These are phyloP conservation scores for Brachionus rotundiformis DNA, from an alignment of 1,140 invertebrate species.

Conservation along the genomic window DNA sequence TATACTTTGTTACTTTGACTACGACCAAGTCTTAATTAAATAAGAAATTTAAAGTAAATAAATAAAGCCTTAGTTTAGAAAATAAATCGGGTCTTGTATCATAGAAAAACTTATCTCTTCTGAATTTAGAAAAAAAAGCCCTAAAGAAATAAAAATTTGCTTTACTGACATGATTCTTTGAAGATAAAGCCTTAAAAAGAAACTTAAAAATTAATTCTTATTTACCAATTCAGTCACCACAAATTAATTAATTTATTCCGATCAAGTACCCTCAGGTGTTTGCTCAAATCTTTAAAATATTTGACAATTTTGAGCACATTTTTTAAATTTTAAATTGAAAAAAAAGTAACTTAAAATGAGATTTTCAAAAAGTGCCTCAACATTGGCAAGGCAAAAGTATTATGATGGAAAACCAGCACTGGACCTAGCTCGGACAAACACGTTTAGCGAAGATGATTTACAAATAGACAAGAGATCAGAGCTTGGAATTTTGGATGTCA, in stretches of 20 bases:
- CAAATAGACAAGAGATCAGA: not conserved
- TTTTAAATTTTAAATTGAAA: slow-evolving; percentile 6
- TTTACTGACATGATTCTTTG: slow-evolving; percentile 9
- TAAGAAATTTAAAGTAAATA: not conserved
- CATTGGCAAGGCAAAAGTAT: not conserved
- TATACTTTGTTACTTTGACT: not conserved
- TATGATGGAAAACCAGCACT: not conserved
- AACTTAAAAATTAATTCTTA: not conserved
- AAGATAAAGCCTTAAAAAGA: not conserved
- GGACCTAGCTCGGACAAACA: not conserved
- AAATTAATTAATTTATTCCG: slow-evolving; percentile 20
- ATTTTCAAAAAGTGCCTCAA: slow-evolving; percentile 22
- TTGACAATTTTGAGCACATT: slow-evolving; percentile 5
- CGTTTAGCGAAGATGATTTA: not conserved
- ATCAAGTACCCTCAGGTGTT: slow-evolving; percentile 31
- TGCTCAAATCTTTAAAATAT: not conserved
- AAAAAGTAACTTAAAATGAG: slow-evolving; percentile 23
- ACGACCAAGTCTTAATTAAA: not conserved
- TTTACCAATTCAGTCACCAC: not conserved
- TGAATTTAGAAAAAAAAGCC: not conserved
- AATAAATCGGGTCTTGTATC: not conserved
- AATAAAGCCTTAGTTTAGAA: not conserved
- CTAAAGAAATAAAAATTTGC: slow-evolving; percentile 10
- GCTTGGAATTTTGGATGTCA: not conserved
- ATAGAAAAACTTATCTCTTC: not conserved